Evolutionary conservation across 2,113 vertebrate genomes (phyloP).

Genomic region (Cololabis saira): DNA sequence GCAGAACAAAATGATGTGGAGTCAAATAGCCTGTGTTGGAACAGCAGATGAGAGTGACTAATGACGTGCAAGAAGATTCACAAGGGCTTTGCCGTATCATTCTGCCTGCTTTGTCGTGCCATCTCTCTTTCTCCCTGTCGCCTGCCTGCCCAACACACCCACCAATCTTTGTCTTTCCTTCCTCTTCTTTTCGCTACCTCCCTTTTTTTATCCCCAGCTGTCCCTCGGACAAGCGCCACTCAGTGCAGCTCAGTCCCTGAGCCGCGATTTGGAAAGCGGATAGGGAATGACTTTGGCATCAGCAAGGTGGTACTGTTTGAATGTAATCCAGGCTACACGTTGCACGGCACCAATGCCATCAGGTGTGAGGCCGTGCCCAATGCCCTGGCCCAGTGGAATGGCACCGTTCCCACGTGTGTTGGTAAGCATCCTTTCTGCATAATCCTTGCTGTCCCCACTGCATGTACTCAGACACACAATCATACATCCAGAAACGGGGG

Average conservation of each 20-base stretch:
- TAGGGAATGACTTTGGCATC: constrained; percentile 96
- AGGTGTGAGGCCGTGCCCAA: constrained; percentile 95
- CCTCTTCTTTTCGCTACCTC: constrained; percentile 33
- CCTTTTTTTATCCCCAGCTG: constrained; percentile 81
- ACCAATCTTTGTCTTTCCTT: constrained; percentile 33
- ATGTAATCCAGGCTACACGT: constrained; percentile 94
- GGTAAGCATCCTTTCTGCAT: constrained; percentile 82
- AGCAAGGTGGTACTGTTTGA: constrained; percentile 93
- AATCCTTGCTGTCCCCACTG: not conserved
- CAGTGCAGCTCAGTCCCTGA: constrained; percentile 98
- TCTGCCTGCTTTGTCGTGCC: constrained; percentile 47
- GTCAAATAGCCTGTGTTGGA: constrained; percentile 52
- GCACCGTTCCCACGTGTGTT: constrained; percentile 94
- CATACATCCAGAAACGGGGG: constrained; percentile 10
- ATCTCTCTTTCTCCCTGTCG: constrained; percentile 36
- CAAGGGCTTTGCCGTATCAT: constrained; percentile 50
- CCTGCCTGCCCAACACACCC: constrained; percentile 26
- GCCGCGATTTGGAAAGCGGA: constrained; percentile 94
- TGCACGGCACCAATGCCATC: constrained; percentile 91
- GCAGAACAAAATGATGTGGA: constrained; percentile 32
- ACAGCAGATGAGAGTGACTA: constrained; percentile 54
- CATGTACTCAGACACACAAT: not conserved
- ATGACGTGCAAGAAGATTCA: constrained; percentile 49
- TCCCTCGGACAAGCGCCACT: constrained; percentile 95
- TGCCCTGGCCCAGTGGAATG: constrained; percentile 96